phyloP scores from a whole-genome alignment of 2,113 vertebrate species.

The Aramus guarauna region DNA sequence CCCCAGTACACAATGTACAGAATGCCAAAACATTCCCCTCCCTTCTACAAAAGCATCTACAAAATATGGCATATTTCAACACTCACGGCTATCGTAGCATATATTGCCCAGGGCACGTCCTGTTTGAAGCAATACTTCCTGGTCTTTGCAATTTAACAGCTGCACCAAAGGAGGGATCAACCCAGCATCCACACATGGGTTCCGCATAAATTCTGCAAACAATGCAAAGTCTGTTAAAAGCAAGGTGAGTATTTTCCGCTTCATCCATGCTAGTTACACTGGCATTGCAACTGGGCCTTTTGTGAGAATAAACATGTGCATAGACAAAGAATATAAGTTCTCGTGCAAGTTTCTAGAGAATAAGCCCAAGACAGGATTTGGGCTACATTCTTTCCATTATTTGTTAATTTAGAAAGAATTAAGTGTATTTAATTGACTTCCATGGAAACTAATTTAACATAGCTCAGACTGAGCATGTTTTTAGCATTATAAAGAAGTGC shows the following conservation, averaged over 20 bases:
- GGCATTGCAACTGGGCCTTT: not conserved
- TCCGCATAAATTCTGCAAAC: slow-evolving; percentile 91
- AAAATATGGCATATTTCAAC: not conserved
- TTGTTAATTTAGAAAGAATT: not conserved
- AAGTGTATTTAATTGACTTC: slow-evolving; percentile 40
- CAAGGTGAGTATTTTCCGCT: not conserved
- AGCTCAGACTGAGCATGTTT: not conserved
- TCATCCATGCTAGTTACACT: not conserved
- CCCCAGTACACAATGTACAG: not conserved
- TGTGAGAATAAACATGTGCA: not conserved
- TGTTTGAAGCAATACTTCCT: slow-evolving; percentile 95
- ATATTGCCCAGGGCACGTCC: slow-evolving; percentile 97
- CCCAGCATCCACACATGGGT: slow-evolving; percentile 91
- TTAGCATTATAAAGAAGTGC: not conserved
- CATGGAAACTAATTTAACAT: slow-evolving; percentile 15
- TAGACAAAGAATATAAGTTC: not conserved
- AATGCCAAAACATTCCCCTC: not conserved
- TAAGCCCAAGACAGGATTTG: not conserved
- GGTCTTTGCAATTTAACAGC: slow-evolving; percentile 90
- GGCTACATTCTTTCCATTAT: not conserved
- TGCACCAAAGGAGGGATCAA: slow-evolving; percentile 93
- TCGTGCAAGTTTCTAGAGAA: not conserved
- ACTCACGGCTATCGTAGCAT: slow-evolving; percentile 99
- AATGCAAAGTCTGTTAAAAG: not conserved
- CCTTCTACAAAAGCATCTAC: not conserved